Evolutionary conservation across 2,888 invertebrate genomes (phyloP).

Genomic region (Strigamia transsilvanica): DNA sequence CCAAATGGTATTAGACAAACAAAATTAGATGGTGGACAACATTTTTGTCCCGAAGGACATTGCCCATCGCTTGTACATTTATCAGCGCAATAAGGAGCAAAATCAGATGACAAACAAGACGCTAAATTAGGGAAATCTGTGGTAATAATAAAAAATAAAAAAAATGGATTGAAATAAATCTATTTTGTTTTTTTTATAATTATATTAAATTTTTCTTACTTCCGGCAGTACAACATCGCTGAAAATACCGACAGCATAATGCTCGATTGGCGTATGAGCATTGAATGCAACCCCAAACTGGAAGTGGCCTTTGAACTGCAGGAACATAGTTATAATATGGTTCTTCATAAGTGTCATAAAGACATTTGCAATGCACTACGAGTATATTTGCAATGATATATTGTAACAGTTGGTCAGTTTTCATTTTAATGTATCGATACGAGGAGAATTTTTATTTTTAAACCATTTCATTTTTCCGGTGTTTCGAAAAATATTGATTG

Average conservation of each 20-base stretch:
- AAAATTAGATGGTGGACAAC: not conserved
- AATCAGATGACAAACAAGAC: not conserved
- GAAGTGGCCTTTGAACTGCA: not conserved
- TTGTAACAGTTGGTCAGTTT: not conserved
- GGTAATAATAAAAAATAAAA: too few species aligned
- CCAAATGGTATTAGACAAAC: conserved; percentile 20
- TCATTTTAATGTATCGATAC: not conserved
- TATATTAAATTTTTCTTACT: conserved; percentile 11
- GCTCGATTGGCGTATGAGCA: conserved; percentile 4
- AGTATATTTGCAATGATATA: not conserved
- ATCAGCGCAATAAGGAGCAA: not conserved
- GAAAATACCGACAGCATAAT: not conserved
- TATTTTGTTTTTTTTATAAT: not conserved
- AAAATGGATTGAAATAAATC: not conserved
- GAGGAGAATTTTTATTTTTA: not conserved
- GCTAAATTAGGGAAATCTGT: not conserved
- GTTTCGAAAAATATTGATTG: not conserved
- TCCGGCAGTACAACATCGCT: not conserved
- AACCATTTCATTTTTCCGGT: not conserved
- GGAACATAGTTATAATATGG: not conserved
- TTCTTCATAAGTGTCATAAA: not conserved
- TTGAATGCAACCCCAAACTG: conserved; percentile 10
- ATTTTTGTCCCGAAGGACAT: not conserved
- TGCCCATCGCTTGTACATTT: conserved; percentile 16
- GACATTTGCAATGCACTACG: not conserved